These are phyloP conservation scores for Somateria mollissima DNA, from an alignment of 2,797 vertebrate species.

Conservation along the genomic window DNA sequence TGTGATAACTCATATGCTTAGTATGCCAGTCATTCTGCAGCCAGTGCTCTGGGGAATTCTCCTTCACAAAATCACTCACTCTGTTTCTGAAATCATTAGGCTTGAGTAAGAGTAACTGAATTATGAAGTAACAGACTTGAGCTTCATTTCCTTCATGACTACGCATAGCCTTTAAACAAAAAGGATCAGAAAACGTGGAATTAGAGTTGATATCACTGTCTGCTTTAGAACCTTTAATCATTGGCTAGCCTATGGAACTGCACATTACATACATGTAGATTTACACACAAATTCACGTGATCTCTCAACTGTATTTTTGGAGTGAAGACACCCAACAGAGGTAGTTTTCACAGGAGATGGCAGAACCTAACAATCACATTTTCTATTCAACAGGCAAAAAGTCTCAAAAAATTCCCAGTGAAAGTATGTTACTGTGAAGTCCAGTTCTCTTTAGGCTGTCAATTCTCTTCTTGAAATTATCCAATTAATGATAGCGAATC, in stretches of 20 bases:
- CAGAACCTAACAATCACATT: not conserved
- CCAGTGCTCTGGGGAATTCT: slow-evolving; percentile 98
- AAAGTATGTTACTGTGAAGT: not conserved
- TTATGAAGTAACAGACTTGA: slow-evolving; percentile 99
- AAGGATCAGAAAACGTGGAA: not conserved
- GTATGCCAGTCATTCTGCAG: slow-evolving; percentile 99
- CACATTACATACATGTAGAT: not conserved
- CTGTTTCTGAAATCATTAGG: slow-evolving; percentile 98
- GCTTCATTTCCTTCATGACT: slow-evolving; percentile 99
- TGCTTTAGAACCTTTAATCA: not conserved
- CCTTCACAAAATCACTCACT: slow-evolving; percentile 98
- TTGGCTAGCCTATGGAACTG: not conserved
- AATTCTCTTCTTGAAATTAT: not conserved
- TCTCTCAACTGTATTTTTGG: not conserved
- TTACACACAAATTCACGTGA: not conserved
- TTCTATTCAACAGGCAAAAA: not conserved
- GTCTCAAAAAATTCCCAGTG: not conserved
- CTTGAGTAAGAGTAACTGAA: slow-evolving; percentile 96
- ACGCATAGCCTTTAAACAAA: slow-evolving; percentile 89
- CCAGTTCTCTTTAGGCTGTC: not conserved
- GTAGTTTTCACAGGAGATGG: too few relatives aligned
- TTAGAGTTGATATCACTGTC: not conserved
- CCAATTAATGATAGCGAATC: not conserved
- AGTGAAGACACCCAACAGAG: not conserved
- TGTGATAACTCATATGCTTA: slow-evolving; percentile 99